Evolutionary conservation across 2,797 vertebrate species (phyloP).

Genomic region (Echiichthys vipera): DNA sequence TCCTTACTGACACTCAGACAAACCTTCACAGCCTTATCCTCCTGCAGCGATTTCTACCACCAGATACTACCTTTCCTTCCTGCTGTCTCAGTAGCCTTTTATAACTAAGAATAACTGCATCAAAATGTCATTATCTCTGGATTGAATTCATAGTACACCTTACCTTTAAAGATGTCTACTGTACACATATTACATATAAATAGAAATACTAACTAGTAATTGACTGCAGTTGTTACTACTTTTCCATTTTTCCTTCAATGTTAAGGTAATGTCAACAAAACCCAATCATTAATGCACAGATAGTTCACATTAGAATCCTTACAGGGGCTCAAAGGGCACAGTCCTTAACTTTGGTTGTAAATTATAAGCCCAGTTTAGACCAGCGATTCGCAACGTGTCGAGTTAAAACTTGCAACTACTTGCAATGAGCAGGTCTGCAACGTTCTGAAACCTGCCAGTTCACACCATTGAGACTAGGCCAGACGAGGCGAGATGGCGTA

Average conservation of each 20-base stretch:
- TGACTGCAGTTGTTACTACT: background rate
- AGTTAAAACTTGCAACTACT: too few species aligned
- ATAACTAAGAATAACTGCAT: constrained; percentile 5
- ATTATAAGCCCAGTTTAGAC: too few species aligned
- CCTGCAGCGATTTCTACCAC: constrained; percentile 13
- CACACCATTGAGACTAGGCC: too few species aligned
- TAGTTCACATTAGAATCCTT: background rate
- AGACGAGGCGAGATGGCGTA: too few species aligned
- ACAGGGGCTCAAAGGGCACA: background rate
- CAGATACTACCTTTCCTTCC: constrained; percentile 26
- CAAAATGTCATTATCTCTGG: constrained; percentile 19
- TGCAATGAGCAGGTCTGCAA: too few species aligned
- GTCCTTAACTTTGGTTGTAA: background rate
- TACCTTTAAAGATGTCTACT: constrained; percentile 15
- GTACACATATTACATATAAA: background rate
- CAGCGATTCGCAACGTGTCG: too few species aligned
- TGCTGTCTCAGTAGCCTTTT: constrained; percentile 15
- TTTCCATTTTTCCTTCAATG: background rate
- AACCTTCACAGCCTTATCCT: constrained; percentile 36
- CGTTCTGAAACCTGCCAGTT: too few species aligned
- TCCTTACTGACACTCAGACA: constrained; percentile 53
- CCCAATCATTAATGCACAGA: background rate
- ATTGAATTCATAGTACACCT: constrained; percentile 22
- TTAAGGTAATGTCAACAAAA: background rate
- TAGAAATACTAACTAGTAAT: background rate